Percentiles rank a stretch among this genome's conserved stretches.
These are phyloP conservation scores for Periophthalmodon schlosseri DNA, from an alignment of 2,113 vertebrate genomes.

Conservation along the genomic window DNA sequence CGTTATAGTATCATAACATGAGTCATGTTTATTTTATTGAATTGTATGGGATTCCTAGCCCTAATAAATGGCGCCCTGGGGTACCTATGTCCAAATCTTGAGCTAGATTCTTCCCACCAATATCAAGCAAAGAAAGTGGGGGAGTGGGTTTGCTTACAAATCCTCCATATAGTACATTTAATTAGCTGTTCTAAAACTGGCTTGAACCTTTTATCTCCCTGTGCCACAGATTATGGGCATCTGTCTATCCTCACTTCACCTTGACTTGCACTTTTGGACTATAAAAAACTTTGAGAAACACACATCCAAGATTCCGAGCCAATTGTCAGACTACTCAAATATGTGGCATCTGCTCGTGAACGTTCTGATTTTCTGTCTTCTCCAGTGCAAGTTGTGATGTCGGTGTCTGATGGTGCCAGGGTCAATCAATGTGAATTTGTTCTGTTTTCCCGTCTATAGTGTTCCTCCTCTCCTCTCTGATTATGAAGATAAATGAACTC, in stretches of 20 bases:
- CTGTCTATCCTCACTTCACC: slow-evolving; percentile 21
- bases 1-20: too few species aligned
- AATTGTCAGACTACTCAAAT: slow-evolving; percentile 7
- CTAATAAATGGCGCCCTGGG: too few species aligned
- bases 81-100: too few species aligned
- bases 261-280: slow-evolving; percentile 9
- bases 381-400: slow-evolving; percentile 1
- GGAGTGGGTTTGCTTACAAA: neutral
- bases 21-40: too few species aligned
- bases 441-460: slow-evolving; percentile 1
- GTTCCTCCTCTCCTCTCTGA: slow-evolving; percentile 13
- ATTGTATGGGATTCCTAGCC: too few species aligned
- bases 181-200: neutral
- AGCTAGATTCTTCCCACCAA: too few species aligned
- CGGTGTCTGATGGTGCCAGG: neutral
- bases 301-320: neutral
- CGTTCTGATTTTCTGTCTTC: slow-evolving; percentile 20
- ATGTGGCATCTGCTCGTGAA: slow-evolving; percentile 11
- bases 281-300: slow-evolving; percentile 13
- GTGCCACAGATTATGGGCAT: slow-evolving; percentile 11
- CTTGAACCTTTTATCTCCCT: neutral
- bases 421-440: slow-evolving; percentile 1
- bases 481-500: slow-evolving; percentile 34
- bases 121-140: neutral
- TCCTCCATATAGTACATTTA: neutral